Evolutionary conservation across 1,140 invertebrate species (phyloP).

Genomic region (Panagrolaimus sp.): DNA sequence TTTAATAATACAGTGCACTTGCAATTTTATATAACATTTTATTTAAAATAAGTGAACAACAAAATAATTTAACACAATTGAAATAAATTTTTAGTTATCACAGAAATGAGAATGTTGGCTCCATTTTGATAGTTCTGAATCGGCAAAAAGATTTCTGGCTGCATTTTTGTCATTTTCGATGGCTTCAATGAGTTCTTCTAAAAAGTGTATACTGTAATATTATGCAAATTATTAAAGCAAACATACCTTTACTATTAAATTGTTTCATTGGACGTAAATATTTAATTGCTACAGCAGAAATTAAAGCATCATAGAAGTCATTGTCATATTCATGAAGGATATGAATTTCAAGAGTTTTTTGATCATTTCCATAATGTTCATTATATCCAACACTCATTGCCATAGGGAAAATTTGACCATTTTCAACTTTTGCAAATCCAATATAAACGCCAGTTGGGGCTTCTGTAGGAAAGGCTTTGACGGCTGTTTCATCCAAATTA

Average conservation of each 20-base stretch:
- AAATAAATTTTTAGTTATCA: no score
- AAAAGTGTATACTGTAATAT: neutral
- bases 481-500: constrained; percentile 77
- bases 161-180: neutral
- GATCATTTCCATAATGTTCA: constrained; percentile 82
- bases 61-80: no score
- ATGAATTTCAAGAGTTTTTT: constrained; percentile 69
- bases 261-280: neutral
- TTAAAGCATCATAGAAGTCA: constrained; percentile 78
- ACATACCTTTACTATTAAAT: constrained; percentile 5
- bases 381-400: constrained; percentile 93
- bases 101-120: no score
- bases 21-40: no score
- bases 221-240: neutral
- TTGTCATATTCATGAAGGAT: constrained; percentile 75
- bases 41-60: no score
- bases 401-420: constrained; percentile 76
- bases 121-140: no score
- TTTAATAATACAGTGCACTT: no score
- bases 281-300: constrained; percentile 70
- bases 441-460: constrained; percentile 77
- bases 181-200: neutral
- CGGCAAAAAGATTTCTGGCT: neutral
- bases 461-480: constrained; percentile 68
- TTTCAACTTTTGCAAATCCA: constrained; percentile 78